Evolutionary conservation across 2,888 invertebrate genomes (phyloP).

Genomic region (Silvanus unidentatus): DNA sequence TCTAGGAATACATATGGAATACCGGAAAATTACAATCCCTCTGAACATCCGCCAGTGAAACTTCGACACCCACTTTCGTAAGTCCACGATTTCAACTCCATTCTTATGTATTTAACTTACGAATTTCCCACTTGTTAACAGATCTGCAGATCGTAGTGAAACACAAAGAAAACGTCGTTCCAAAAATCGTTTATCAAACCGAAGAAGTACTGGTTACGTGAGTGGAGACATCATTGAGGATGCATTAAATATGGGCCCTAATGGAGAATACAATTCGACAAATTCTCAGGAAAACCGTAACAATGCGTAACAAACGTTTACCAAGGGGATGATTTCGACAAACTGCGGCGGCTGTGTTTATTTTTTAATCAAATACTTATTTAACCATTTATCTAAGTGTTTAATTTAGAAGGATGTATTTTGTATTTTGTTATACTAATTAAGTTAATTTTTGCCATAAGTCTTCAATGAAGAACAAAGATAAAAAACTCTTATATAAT

Average conservation of each 20-base stretch:
- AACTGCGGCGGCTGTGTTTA: too few species aligned
- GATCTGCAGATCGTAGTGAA: constrained; percentile 34
- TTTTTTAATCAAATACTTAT: too few species aligned
- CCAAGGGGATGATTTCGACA: too few species aligned
- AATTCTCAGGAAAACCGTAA: constrained; percentile 8
- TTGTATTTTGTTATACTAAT: too few species aligned
- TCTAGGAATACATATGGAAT: constrained; percentile 23
- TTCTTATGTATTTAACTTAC: too few species aligned
- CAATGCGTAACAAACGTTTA: too few species aligned
- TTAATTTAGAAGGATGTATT: too few species aligned
- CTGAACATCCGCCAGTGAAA: constrained; percentile 32
- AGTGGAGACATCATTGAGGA: constrained; percentile 29
- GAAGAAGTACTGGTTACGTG: constrained; percentile 40
- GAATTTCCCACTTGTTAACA: too few species aligned
- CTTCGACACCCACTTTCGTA: constrained; percentile 27
- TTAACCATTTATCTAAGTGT: too few species aligned
- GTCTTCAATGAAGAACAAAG: too few species aligned
- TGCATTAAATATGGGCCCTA: constrained; percentile 29
- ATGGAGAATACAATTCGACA: constrained; percentile 4
- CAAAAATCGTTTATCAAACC: constrained; percentile 39
- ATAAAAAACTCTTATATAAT: too few species aligned
- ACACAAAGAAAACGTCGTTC: constrained; percentile 41
- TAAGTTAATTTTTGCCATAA: too few species aligned
- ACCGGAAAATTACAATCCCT: constrained; percentile 32
- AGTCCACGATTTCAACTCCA: constrained; percentile 13